Evolutionary conservation across 1,140 invertebrate species (phyloP).

Genomic region (Megathymus violae): DNA sequence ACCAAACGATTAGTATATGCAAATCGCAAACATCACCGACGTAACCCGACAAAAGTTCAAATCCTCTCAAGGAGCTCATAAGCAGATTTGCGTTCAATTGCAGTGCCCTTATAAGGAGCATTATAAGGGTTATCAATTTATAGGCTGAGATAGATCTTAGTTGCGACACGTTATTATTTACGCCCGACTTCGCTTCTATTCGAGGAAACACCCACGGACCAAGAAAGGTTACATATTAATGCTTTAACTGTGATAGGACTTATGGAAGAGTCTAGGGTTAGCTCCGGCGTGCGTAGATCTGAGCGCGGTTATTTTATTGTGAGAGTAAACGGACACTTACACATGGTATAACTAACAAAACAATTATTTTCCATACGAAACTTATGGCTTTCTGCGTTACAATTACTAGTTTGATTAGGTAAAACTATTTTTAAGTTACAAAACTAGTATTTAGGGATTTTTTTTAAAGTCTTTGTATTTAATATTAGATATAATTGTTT

Average conservation of each 20-base stretch:
- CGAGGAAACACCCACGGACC: slow-evolving; percentile 48
- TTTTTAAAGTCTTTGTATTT: too few relatives aligned
- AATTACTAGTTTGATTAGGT: too few relatives aligned
- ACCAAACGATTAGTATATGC: slow-evolving; percentile 4
- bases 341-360: too few relatives aligned
- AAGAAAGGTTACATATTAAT: slow-evolving; percentile 51
- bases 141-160: slow-evolving; percentile 47
- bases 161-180: slow-evolving; percentile 48
- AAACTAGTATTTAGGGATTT: too few relatives aligned
- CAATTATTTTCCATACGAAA: too few relatives aligned
- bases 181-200: slow-evolving; percentile 42
- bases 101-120: slow-evolving; percentile 21
- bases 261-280: slow-evolving; percentile 28
- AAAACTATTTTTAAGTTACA: too few relatives aligned
- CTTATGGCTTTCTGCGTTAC: too few relatives aligned
- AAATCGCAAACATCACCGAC: slow-evolving; percentile 12
- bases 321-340: too few relatives aligned
- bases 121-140: slow-evolving; percentile 41
- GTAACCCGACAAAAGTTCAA: slow-evolving; percentile 6
- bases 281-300: neutral
- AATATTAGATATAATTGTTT: too few relatives aligned
- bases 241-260: slow-evolving; percentile 17
- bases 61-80: slow-evolving; percentile 16
- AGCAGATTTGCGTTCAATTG: slow-evolving; percentile 35
- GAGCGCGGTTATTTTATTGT: too few relatives aligned